A percentile compares a stretch with the other conserved stretches of the same genome.
phyloP scores from a whole-genome alignment of 37 sponge, comb jelly and placozoan species.

The Trichoplax adhaerens region DNA sequence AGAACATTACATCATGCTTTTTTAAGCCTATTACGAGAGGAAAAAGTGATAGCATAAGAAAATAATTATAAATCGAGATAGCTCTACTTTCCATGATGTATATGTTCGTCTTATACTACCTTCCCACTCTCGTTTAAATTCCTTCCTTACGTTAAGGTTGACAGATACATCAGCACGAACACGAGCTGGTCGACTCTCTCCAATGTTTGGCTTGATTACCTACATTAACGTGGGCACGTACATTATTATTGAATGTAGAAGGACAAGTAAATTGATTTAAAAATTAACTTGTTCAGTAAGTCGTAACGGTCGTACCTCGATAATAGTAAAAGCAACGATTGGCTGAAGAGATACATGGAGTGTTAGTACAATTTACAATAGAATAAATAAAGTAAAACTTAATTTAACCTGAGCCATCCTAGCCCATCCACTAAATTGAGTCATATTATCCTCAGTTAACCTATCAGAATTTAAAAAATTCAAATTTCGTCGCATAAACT shows the following conservation, averaged over 20 bases:
- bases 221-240: not conserved
- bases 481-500: not conserved
- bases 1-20: conserved; percentile 90
- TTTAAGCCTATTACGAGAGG: conserved; percentile 32
- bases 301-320: conserved; percentile 44
- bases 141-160: conserved; percentile 34
- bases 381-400: too few species aligned
- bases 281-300: not conserved
- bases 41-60: not conserved
- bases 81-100: too few species aligned
- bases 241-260: too few species aligned
- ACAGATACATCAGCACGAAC: conserved; percentile 81
- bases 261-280: too few species aligned
- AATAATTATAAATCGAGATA: too few species aligned
- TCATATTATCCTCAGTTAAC: conserved; percentile 58
- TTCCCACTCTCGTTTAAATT: conserved; percentile 73
- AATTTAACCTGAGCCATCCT: conserved; percentile 62
- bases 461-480: conserved; percentile 11
- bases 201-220: conserved; percentile 80
- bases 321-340: conserved; percentile 45
- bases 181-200: conserved; percentile 78
- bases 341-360: conserved; percentile 10
- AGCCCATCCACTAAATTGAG: conserved; percentile 90
- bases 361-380: too few species aligned
- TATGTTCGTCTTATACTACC: conserved; percentile 7